Conservation (phyloP, 2,797 vertebrate genomes). For the Poecile montanus region DNA sequence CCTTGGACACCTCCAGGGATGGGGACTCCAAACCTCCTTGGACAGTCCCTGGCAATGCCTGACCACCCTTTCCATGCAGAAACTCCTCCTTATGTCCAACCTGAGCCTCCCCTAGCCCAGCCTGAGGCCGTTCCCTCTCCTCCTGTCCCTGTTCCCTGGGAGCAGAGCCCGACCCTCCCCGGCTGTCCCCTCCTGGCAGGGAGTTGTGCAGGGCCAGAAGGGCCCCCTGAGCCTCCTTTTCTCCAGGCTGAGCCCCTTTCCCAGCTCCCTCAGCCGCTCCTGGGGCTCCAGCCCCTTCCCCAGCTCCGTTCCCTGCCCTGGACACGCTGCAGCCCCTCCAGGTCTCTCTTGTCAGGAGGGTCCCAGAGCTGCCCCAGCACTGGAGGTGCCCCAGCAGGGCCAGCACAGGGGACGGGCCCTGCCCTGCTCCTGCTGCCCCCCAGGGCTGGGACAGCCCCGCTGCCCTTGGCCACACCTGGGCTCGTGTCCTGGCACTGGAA, state of each 20-base stretch:
- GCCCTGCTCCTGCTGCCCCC: not conserved
- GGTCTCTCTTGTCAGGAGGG: not conserved
- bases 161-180: not conserved
- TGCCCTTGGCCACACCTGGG: not conserved
- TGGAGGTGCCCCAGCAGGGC: not conserved
- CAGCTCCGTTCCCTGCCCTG: not conserved
- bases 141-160: not conserved
- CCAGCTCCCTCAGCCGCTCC: not conserved
- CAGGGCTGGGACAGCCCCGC: not conserved
- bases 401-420: not conserved
- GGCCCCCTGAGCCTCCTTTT: not conserved
- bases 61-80: rapidly evolving
- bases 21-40: not conserved
- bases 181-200: not conserved
- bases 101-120: rapidly evolving
- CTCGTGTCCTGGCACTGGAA: rapidly evolving
- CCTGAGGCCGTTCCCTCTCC: not conserved
- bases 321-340: not conserved
- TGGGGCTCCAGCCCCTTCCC: not conserved
- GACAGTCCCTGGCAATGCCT: rapidly evolving
- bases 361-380: not conserved
- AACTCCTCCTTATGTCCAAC: rapidly evolving
- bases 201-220: not conserved
- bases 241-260: not conserved
- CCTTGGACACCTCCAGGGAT: not conserved